A percentile compares a stretch with the other conserved stretches of the same genome.
Conservation (phyloP, 2,113 vertebrate species). For the Coregonus clupeaformis region DNA sequence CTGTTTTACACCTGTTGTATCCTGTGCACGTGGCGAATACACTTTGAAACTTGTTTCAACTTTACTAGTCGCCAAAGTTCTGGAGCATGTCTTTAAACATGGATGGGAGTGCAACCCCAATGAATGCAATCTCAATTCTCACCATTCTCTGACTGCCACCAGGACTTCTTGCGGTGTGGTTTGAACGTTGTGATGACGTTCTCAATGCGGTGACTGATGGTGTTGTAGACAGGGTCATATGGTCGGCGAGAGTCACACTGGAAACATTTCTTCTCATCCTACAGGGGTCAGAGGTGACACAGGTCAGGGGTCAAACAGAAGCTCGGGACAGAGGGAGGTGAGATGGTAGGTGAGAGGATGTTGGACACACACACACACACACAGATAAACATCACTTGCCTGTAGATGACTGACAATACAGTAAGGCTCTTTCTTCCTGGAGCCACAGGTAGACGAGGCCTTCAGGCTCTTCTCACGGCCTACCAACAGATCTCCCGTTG, state of each 20-base stretch:
- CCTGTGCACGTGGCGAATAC: too few relatives aligned
- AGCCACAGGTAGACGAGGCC: conserved; percentile 90
- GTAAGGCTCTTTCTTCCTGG: conserved; percentile 83
- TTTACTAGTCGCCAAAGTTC: too few relatives aligned
- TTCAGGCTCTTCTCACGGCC: conserved; percentile 85
- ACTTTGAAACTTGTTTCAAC: too few relatives aligned
- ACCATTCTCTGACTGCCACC: conserved; percentile 99
- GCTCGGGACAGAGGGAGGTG: background rate
- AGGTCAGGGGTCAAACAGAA: conserved; percentile 2
- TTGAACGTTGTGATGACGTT: conserved; percentile 94
- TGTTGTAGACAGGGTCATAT: conserved; percentile 79
- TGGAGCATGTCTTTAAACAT: too few relatives aligned
- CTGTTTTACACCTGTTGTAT: too few relatives aligned
- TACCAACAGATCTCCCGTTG: conserved; percentile 91
- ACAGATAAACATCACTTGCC: conserved; percentile 63
- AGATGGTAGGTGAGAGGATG: background rate
- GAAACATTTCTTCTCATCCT: conserved; percentile 98
- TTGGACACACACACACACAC: background rate
- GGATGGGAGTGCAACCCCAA: too few relatives aligned
- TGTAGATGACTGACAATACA: conserved; percentile 97
- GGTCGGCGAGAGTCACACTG: conserved; percentile 87
- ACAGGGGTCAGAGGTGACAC: conserved; percentile 8
- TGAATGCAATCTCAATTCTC: conserved; percentile 23
- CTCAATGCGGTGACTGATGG: conserved; percentile 90
- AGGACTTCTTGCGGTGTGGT: conserved; percentile 85